Evolutionary conservation across 2,888 invertebrate species (phyloP).

Genomic region (Ecdyonurus torrentis): DNA sequence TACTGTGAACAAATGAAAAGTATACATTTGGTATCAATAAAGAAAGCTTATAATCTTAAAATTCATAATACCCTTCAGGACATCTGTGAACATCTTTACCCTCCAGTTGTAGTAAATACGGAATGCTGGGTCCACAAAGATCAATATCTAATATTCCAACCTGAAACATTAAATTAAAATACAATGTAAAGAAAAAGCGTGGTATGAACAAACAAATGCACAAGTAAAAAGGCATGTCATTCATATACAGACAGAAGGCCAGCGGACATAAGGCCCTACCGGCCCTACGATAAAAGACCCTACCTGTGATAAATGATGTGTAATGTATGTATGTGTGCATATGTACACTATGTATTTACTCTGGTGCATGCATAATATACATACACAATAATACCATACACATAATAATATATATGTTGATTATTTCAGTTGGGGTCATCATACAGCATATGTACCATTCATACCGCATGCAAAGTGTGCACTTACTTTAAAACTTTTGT

Average conservation of each 20-base stretch:
- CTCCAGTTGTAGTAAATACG: constrained; percentile 74
- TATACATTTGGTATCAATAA: no score
- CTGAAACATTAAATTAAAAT: constrained; percentile 30
- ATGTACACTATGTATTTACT: no score
- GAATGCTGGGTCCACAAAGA: constrained; percentile 89
- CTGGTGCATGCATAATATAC: not conserved
- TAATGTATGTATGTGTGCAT: not conserved
- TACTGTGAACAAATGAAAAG: no score
- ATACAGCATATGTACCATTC: not conserved
- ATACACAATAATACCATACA: constrained; percentile 1
- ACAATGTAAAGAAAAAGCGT: constrained; percentile 4
- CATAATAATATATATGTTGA: not conserved
- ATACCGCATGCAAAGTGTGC: not conserved
- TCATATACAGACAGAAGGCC: no score
- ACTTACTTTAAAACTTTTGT: constrained; percentile 60
- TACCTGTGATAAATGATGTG: not conserved
- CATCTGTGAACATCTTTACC: constrained; percentile 73
- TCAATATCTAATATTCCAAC: constrained; percentile 88
- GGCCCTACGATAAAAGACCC: constrained; percentile 1
- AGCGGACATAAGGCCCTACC: no score
- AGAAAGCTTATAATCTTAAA: no score
- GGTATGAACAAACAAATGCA: no score
- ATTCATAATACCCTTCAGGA: constrained; percentile 47
- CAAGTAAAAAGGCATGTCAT: no score
- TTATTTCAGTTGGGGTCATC: not conserved